Percentiles rank a stretch among this genome's conserved stretches.
These are phyloP conservation scores for Pyrgilauda ruficollis DNA, from an alignment of 2,113 vertebrate genomes.

Conservation along the genomic window DNA sequence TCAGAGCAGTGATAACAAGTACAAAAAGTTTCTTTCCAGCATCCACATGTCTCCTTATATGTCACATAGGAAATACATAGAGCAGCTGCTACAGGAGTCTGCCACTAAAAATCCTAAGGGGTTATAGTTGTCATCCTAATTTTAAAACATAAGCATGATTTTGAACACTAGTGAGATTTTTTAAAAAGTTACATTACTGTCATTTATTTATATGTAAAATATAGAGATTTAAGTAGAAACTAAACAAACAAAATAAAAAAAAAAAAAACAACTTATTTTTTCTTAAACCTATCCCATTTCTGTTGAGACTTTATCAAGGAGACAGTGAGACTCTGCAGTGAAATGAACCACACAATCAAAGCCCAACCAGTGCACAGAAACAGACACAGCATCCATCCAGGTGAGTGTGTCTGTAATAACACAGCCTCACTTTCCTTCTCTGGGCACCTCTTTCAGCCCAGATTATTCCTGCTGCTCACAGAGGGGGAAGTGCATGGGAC, in stretches of 20 bases:
- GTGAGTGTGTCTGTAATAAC: rapidly evolving
- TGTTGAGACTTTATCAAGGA: background rate
- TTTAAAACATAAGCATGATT: background rate
- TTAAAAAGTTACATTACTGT: background rate
- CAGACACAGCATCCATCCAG: background rate
- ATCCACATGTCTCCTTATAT: background rate
- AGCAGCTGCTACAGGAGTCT: background rate
- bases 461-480: background rate
- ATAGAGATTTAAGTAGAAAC: background rate
- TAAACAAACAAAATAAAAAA: background rate
- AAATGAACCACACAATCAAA: background rate
- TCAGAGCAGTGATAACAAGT: background rate
- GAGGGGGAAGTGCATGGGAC: background rate
- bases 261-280: rapidly evolving
- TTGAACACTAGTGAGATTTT: background rate
- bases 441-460: background rate
- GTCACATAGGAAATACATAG: background rate
- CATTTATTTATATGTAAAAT: too few relatives aligned
- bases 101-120: background rate
- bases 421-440: background rate
- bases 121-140: background rate
- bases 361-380: background rate
- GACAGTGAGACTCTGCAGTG: background rate
- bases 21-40: background rate
- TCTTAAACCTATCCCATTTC: background rate